A percentile compares a stretch with the other conserved stretches of the same genome.
These are phyloP conservation scores for Pilophorus perplexus DNA, from an alignment of 2,888 invertebrate genomes.

Conservation along the genomic window DNA sequence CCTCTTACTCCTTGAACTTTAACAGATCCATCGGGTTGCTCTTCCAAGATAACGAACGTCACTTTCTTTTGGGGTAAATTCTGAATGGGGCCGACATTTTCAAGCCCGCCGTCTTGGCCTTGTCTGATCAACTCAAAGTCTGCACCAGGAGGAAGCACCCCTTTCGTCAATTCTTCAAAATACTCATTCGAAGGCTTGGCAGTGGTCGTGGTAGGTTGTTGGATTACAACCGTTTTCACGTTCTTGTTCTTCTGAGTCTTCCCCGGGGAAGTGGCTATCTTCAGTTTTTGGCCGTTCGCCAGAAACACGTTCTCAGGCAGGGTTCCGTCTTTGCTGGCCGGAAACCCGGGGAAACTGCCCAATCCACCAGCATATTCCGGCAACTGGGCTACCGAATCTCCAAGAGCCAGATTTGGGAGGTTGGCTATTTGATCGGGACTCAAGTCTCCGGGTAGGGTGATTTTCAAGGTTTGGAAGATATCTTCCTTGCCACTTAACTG, in stretches of 20 bases:
- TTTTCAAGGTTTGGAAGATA: conserved; percentile 44
- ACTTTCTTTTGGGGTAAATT: conserved; percentile 72
- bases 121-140: conserved; percentile 80
- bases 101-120: conserved; percentile 68
- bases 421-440: conserved; percentile 46
- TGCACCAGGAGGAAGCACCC: conserved; percentile 72
- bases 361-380: conserved; percentile 23
- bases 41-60: conserved; percentile 81
- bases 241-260: conserved; percentile 45
- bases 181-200: conserved; percentile 64
- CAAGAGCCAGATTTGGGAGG: conserved; percentile 44
- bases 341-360: conserved; percentile 2
- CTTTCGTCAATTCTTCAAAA: conserved; percentile 75
- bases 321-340: conserved; percentile 13
- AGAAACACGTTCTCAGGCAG: conserved; percentile 25
- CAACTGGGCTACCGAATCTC: conserved; percentile 43
- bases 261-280: conserved; percentile 2
- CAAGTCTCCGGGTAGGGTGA: conserved; percentile 44
- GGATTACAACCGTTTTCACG: conserved; percentile 48
- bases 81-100: conserved; percentile 61
- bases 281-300: conserved; percentile 51
- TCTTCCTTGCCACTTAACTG: conserved; percentile 45
- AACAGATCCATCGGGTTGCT: conserved; percentile 79
- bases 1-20: conserved; percentile 83
- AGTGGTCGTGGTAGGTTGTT: conserved; percentile 54